Percentiles rank a stretch among this genome's conserved stretches.
Evolutionary conservation across 1,140 invertebrate species (phyloP).

Genomic region (Zaprionus inermis): DNA sequence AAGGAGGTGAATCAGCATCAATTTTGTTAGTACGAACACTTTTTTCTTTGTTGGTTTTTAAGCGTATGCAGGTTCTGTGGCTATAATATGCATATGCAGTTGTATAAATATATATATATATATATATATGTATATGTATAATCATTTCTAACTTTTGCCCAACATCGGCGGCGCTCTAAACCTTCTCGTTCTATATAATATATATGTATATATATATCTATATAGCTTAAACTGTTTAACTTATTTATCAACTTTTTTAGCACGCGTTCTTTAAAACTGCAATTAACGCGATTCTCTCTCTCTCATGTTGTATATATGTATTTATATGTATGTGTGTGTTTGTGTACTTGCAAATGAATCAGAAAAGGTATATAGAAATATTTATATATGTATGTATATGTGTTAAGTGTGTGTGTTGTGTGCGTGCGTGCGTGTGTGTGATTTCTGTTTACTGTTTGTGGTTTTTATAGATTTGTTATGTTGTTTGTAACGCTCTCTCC

Average conservation of each 20-base stretch:
- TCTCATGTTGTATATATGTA: conserved; percentile 40
- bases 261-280: conserved; percentile 60
- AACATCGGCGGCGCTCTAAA: conserved; percentile 74
- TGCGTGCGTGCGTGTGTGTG: conserved; percentile 50
- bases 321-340: conserved; percentile 49
- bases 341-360: conserved; percentile 45
- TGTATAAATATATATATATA: conserved; percentile 28
- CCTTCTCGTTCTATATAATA: conserved; percentile 40
- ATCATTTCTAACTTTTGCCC: conserved; percentile 41
- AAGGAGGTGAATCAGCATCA: neutral
- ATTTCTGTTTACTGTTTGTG: conserved; percentile 66
- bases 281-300: conserved; percentile 60
- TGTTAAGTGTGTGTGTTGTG: conserved; percentile 20
- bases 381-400: conserved; percentile 40
- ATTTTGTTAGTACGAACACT: conserved; percentile 11
- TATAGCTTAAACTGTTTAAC: conserved; percentile 70
- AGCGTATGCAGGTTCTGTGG: conserved; percentile 27
- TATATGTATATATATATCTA: conserved; percentile 37
- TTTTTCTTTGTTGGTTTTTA: conserved; percentile 10
- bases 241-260: conserved; percentile 78
- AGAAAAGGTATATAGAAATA: conserved; percentile 42
- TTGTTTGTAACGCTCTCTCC: conserved; percentile 64
- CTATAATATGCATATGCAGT: conserved; percentile 21
- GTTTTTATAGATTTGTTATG: conserved; percentile 50
- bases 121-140: conserved; percentile 30